phyloP scores from a whole-genome alignment of 2,113 vertebrate genomes.

The Eleginops maclovinus region DNA sequence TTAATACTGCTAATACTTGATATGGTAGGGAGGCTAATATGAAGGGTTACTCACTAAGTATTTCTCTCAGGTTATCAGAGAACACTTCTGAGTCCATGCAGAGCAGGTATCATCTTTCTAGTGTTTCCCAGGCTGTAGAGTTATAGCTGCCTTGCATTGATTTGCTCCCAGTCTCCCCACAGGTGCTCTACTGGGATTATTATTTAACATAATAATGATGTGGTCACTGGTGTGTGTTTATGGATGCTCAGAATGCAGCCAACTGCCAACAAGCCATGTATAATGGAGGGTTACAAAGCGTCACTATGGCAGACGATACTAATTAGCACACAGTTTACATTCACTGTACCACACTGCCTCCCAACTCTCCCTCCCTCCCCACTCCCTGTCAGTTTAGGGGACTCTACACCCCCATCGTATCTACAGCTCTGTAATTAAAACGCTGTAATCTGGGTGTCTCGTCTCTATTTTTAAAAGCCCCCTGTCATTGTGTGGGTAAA shows the following conservation, averaged over 20 bases:
- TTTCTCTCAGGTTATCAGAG: not conserved
- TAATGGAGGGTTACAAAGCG: constrained; percentile 55
- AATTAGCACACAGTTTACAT: constrained; percentile 77
- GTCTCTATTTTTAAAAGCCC: constrained; percentile 82
- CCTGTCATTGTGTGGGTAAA: constrained; percentile 71
- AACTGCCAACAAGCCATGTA: constrained; percentile 18
- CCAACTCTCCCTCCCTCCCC: constrained; percentile 28
- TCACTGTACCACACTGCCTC: constrained; percentile 48
- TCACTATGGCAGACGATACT: constrained; percentile 51
- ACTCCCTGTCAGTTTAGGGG: constrained; percentile 60
- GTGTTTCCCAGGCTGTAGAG: not conserved
- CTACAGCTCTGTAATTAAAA: constrained; percentile 85
- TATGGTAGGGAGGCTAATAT: too few species aligned
- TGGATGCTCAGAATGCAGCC: constrained; percentile 4
- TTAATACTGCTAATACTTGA: too few species aligned
- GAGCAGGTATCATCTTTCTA: not conserved
- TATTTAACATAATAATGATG: constrained; percentile 19
- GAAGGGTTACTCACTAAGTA: too few species aligned
- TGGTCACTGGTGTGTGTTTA: constrained; percentile 21
- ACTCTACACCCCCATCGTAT: constrained; percentile 63
- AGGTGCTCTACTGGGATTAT: constrained; percentile 6
- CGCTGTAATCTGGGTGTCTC: constrained; percentile 80
- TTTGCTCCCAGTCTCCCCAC: not conserved
- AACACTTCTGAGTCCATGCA: not conserved
- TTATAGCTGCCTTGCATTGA: not conserved